Percentiles rank a stretch among this genome's conserved stretches.
phyloP scores from a whole-genome alignment of 2,113 vertebrate species.

The Excalfactoria chinensis region DNA sequence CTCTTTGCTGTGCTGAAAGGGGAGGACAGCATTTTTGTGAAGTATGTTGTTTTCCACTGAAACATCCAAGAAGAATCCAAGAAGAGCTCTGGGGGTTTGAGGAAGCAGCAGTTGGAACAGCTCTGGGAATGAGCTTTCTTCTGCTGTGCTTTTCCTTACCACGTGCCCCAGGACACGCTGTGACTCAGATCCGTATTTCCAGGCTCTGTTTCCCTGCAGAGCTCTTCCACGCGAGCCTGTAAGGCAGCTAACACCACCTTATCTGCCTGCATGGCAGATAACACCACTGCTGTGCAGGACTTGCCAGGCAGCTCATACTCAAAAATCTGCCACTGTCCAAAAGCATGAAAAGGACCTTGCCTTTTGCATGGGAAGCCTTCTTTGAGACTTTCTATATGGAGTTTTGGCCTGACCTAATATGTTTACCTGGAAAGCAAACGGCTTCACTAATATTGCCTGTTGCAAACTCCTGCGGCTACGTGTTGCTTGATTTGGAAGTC shows the following conservation, averaged over 20 bases:
- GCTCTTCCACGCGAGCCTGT: neutral
- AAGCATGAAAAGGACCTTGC: neutral
- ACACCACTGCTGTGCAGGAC: neutral
- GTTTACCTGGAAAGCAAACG: neutral
- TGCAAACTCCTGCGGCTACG: neutral
- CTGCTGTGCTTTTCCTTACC: neutral
- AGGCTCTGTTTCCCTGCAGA: neutral
- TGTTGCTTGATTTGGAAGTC: neutral
- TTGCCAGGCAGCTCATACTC: neutral
- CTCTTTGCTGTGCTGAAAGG: neutral
- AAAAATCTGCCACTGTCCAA: neutral
- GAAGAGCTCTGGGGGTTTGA: neutral
- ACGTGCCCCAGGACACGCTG: rapidly evolving
- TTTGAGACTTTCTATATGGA: rapidly evolving
- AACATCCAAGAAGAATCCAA: neutral
- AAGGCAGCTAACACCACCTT: neutral
- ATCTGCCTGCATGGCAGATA: neutral
- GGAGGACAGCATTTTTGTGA: neutral
- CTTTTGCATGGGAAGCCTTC: neutral
- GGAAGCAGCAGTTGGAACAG: neutral
- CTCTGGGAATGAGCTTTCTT: neutral
- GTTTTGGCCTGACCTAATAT: neutral
- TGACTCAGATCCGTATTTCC: neutral
- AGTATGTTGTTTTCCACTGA: neutral
- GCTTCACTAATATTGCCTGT: neutral